Conservation (phyloP, 2,888 invertebrate species). For the Dioctria linearis region DNA sequence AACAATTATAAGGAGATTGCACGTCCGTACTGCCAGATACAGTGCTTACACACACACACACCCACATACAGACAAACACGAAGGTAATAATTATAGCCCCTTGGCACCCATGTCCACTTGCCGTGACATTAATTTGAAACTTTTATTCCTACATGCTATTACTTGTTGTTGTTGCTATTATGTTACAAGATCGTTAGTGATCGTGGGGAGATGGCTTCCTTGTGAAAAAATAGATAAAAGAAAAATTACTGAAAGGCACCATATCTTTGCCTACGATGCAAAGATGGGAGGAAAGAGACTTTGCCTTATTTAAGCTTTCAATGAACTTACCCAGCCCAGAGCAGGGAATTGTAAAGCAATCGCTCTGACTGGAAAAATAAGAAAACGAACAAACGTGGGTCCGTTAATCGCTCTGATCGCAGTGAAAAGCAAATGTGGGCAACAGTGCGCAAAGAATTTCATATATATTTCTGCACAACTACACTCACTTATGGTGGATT, state of each 20-base stretch:
- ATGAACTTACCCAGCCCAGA: background rate
- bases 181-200: conserved; percentile 26
- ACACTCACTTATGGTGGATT: background rate
- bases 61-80: background rate
- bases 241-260: background rate
- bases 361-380: background rate
- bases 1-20: conserved; percentile 55
- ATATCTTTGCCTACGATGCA: background rate
- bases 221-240: conserved; percentile 40
- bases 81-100: conserved; percentile 41
- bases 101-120: conserved; percentile 54
- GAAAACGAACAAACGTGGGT: conserved; percentile 22
- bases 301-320: conserved; percentile 18
- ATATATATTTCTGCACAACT: conserved; percentile 10
- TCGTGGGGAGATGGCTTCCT: conserved; percentile 52
- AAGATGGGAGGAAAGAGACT: conserved; percentile 7
- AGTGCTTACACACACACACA: conserved; percentile 36
- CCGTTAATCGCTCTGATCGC: conserved; percentile 10
- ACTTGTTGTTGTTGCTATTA: conserved; percentile 14
- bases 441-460: conserved; percentile 33
- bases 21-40: conserved; percentile 21
- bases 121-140: conserved; percentile 57
- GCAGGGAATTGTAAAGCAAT: background rate
- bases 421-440: conserved; percentile 20
- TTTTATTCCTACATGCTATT: conserved; percentile 52